Conservation (phyloP, 2,113 vertebrate genomes). For the Microcebus jonahi region DNA sequence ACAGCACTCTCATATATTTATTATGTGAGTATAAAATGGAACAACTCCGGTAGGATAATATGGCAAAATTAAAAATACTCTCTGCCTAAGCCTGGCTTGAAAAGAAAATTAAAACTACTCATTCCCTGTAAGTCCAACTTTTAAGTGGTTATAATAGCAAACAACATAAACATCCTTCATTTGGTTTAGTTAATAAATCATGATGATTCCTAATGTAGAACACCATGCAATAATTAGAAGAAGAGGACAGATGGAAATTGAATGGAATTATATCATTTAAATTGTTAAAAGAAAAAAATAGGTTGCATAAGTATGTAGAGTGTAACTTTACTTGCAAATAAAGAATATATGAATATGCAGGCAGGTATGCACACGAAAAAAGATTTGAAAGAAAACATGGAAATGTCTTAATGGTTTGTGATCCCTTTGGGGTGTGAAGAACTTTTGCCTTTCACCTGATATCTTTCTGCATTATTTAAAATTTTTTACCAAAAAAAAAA, state of each 20-base stretch:
- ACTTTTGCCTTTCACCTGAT: background rate
- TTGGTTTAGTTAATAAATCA: background rate
- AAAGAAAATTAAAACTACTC: background rate
- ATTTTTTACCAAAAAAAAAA: background rate
- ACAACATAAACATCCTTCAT: background rate
- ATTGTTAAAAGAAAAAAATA: background rate
- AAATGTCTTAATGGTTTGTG: background rate
- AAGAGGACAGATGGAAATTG: background rate
- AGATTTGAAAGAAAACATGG: background rate
- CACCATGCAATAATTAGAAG: background rate
- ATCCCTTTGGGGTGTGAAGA: background rate
- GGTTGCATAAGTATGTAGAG: background rate
- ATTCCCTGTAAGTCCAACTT: background rate
- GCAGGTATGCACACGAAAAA: background rate
- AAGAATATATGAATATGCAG: background rate
- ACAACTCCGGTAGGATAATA: background rate
- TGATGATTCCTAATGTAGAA: background rate
- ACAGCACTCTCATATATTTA: background rate
- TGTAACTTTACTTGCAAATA: background rate
- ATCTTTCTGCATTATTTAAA: background rate
- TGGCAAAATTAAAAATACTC: background rate
- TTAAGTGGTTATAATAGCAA: background rate
- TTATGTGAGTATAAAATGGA: background rate
- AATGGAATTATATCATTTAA: background rate
- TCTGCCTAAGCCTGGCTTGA: no score